Percentiles rank a stretch among this genome's conserved stretches.
phyloP scores from a whole-genome alignment of 1,140 invertebrate genomes.

The Eueides isabella region DNA sequence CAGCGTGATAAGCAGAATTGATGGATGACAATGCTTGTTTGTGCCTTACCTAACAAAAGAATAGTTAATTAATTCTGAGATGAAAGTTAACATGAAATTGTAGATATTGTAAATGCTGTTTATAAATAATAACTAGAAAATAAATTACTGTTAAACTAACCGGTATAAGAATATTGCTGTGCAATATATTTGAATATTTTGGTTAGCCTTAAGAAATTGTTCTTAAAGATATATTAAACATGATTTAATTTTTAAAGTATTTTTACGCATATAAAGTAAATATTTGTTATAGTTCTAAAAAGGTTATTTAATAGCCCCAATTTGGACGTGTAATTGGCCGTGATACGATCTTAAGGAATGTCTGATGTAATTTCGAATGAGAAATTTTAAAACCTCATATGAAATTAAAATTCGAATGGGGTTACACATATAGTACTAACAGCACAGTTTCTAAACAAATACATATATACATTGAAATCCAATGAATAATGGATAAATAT shows the following conservation, averaged over 20 bases:
- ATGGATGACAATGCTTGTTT: conserved; percentile 70
- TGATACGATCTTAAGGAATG: conserved; percentile 26
- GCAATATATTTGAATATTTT: neutral
- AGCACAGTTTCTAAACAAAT: conserved; percentile 3
- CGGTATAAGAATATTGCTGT: neutral
- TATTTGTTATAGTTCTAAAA: neutral
- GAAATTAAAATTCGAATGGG: conserved; percentile 10
- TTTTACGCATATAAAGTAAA: neutral
- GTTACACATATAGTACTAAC: conserved; percentile 1
- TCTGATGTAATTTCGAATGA: conserved; percentile 15
- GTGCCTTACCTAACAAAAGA: conserved; percentile 60
- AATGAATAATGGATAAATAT: conserved; percentile 22
- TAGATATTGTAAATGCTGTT: conserved; percentile 37
- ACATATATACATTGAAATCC: conserved; percentile 15
- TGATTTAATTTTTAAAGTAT: neutral
- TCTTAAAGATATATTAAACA: neutral
- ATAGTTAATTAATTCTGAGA: conserved; percentile 74
- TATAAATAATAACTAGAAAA: conserved; percentile 20
- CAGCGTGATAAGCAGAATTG: conserved; percentile 70
- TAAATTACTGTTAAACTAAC: neutral
- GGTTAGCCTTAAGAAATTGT: neutral
- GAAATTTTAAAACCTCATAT: neutral
- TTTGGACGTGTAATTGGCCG: conserved; percentile 25
- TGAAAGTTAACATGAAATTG: conserved; percentile 64
- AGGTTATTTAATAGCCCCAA: neutral